Base-by-base conservation (phyloP, 2,797 vertebrate genomes). In the Propithecus perrieri region DNA sequence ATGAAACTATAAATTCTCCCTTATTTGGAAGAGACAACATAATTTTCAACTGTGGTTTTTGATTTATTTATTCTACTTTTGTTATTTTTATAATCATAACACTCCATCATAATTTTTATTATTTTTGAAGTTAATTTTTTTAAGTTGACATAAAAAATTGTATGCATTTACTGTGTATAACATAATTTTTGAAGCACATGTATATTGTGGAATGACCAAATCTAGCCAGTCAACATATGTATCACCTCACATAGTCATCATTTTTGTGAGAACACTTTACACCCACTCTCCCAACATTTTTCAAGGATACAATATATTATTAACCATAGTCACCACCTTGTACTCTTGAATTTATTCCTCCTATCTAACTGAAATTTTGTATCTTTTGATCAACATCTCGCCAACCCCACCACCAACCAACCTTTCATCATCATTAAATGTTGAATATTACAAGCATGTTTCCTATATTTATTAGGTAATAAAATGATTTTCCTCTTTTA, bases 1-100 rank as follows among this genome's bases (percentile, higher is more conserved):
- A 26, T 72, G 26, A 59, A 75, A 76, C 1, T 55, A 75, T 79
- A 88, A 61, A 43, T 7, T 59, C 14, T 80, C 78, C 2, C 26
- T 94, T 89, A 74, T 91, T 87, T 93, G 61, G 10, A 94, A 91
- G 17, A 67, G n/a, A 13, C 59, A 46, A 87, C 86, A 50, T 24
- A 83, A 26, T 91, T 79, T 80, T 76, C 41, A 53, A 55, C 74
- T 79, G 10, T 74, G 6, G 7, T 53, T 89, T 89, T 89, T 94
- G 4, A 84, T 61, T 95, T 1, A 1, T 38, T 11, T 38, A 55
- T 67, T 74, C 10, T 12, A 93, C 59, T 69, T 59, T 89, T 85
- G 85, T 85, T 85, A 71, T 59, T 78, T 88, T 86, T 63, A 63
- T 65, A 35, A 55, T 65, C 72, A 7, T 24, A 55, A 53, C 10